These are phyloP conservation scores for Macquaria australasica DNA, from an alignment of 2,113 vertebrate species.

Conservation along the genomic window DNA sequence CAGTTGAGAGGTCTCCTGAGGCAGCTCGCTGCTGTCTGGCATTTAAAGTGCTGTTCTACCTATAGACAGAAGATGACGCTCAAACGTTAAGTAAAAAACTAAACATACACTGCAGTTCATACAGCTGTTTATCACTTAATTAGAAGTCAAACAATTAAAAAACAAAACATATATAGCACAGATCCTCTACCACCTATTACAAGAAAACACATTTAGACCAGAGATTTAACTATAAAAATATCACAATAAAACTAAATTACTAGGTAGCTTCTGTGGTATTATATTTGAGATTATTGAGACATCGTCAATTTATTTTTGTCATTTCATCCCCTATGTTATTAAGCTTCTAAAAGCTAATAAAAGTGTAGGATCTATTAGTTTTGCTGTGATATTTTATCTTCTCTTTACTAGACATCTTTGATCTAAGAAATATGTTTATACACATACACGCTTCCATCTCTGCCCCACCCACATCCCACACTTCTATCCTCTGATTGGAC, in stretches of 20 bases:
- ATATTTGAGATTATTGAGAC: neutral
- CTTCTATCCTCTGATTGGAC: slow-evolving; percentile 59
- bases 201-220: neutral
- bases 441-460: neutral
- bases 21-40: too few species aligned
- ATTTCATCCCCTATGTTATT: rapidly evolving
- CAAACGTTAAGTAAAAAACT: neutral
- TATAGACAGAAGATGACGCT: slow-evolving; percentile 59
- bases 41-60: neutral
- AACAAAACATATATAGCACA: neutral
- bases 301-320: too few species aligned
- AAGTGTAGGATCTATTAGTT: neutral
- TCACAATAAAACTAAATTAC: neutral
- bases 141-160: neutral
- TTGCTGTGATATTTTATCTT: neutral
- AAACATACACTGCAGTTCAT: neutral
- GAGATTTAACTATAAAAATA: neutral
- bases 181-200: neutral
- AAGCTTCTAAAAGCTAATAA: neutral
- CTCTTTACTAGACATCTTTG: neutral
- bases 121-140: slow-evolving; percentile 3
- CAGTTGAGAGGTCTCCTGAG: neutral
- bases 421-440: neutral
- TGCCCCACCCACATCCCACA: neutral
- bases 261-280: neutral